Evolutionary conservation across 2,113 vertebrate species (phyloP).

Genomic region (Apteryx owenii): DNA sequence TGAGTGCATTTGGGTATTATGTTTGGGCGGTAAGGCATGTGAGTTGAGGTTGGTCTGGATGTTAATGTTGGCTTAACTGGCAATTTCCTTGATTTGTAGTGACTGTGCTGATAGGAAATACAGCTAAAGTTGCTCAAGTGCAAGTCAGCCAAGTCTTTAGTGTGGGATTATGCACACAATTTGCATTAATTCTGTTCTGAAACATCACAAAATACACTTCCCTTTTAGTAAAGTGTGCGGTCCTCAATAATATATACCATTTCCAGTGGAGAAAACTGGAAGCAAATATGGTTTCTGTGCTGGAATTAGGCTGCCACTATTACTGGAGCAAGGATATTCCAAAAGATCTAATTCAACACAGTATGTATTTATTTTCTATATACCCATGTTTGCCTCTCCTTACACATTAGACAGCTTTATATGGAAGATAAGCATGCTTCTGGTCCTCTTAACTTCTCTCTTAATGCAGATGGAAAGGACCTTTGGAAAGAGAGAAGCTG

Average conservation of each 20-base stretch:
- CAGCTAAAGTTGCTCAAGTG: constrained; percentile 48
- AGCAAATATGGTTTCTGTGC: constrained; percentile 9
- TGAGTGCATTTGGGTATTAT: constrained; percentile 41
- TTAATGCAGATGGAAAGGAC: neutral
- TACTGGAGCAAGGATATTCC: neutral
- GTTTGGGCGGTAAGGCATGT: constrained; percentile 55
- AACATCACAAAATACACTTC: constrained; percentile 56
- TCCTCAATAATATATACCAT: constrained; percentile 28
- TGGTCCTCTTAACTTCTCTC: neutral
- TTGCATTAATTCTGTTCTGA: constrained; percentile 58
- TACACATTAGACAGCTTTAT: neutral
- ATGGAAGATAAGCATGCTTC: neutral
- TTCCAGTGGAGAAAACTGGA: constrained; percentile 47
- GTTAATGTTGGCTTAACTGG: constrained; percentile 71
- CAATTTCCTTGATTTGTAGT: constrained; percentile 68
- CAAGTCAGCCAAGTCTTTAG: constrained; percentile 54
- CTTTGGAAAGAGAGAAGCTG: neutral
- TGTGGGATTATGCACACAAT: constrained; percentile 60
- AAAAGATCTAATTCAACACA: neutral
- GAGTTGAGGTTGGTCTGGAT: constrained; percentile 58
- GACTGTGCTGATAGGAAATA: constrained; percentile 65
- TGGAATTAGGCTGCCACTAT: neutral
- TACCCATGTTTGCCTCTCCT: neutral
- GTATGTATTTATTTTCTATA: neutral
- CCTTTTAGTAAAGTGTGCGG: constrained; percentile 50